Percentiles rank a stretch among this genome's conserved stretches.
Conservation (phyloP, 2,113 vertebrate species). For the Catharus minimus region DNA sequence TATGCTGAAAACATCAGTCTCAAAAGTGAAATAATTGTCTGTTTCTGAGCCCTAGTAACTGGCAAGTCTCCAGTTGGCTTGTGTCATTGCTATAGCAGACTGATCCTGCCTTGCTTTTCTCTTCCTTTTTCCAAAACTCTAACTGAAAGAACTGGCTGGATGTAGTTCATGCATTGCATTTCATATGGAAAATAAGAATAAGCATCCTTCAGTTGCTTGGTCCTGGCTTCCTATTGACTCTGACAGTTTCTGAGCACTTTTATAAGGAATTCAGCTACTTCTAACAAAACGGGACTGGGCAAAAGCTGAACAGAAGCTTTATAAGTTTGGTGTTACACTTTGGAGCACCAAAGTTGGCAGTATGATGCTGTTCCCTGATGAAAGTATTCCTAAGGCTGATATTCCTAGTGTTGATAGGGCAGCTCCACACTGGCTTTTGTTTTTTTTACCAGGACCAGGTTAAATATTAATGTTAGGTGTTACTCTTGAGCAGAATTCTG, state of each 20-base stretch:
- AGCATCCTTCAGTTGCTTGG: background rate
- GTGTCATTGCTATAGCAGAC: background rate
- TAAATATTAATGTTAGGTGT: background rate
- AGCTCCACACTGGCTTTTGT: background rate
- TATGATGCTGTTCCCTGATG: background rate
- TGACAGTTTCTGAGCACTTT: background rate
- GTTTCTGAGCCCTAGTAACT: background rate
- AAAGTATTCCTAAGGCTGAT: background rate
- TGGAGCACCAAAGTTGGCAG: background rate
- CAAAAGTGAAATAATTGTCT: background rate
- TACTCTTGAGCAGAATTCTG: background rate
- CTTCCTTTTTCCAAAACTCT: background rate
- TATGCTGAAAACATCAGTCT: background rate
- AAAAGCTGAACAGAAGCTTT: background rate
- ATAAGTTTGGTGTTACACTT: background rate
- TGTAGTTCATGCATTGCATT: background rate
- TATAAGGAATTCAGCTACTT: background rate
- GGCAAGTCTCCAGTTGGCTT: background rate
- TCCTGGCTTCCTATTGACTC: background rate
- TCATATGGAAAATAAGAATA: background rate
- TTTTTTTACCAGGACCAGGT: background rate
- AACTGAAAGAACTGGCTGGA: background rate
- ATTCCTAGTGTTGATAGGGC: background rate
- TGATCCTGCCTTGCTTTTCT: background rate
- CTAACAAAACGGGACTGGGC: background rate